phyloP scores from a whole-genome alignment of 2,797 vertebrate species.

The Enteromius argenteus region DNA sequence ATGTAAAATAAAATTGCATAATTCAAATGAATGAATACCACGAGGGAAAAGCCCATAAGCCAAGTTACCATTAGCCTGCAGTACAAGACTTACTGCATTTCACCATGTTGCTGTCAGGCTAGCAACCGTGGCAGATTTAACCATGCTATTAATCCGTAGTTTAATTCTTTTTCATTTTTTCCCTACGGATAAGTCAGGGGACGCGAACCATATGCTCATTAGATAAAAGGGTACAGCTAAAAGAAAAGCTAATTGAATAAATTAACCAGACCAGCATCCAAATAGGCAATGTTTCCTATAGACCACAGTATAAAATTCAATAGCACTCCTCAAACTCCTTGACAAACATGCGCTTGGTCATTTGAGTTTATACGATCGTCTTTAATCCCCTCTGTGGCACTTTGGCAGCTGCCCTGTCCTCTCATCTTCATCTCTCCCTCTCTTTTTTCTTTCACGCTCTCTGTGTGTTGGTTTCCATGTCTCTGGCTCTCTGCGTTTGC shows the following conservation, averaged over 20 bases:
- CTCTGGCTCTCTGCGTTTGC: slow-evolving; percentile 66
- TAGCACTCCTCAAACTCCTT: slow-evolving; percentile 67
- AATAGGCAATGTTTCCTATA: slow-evolving; percentile 62
- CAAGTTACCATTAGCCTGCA: slow-evolving; percentile 34
- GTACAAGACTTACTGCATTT: slow-evolving; percentile 45
- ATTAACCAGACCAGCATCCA: slow-evolving; percentile 63
- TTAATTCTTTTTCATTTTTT: slow-evolving; percentile 46
- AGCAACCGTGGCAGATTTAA: slow-evolving; percentile 60
- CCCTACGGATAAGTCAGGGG: neutral
- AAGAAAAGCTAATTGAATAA: slow-evolving; percentile 64
- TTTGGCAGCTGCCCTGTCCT: slow-evolving; percentile 48
- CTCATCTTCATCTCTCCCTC: slow-evolving; percentile 40
- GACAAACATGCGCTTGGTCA: slow-evolving; percentile 73
- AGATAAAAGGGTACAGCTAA: slow-evolving; percentile 60
- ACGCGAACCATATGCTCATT: slow-evolving; percentile 59
- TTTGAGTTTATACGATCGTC: slow-evolving; percentile 58
- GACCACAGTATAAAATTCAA: slow-evolving; percentile 62
- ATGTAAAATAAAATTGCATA: slow-evolving; percentile 50
- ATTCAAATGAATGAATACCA: slow-evolving; percentile 57
- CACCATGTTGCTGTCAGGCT: slow-evolving; percentile 52
- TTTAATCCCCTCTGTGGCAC: slow-evolving; percentile 56
- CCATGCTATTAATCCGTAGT: slow-evolving; percentile 70
- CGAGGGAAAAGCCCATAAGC: slow-evolving; percentile 42
- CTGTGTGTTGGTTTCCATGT: neutral
- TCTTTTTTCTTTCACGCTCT: slow-evolving; percentile 32